Conservation (phyloP, 2,797 vertebrate species). For the Oceanodroma leucorhoa region DNA sequence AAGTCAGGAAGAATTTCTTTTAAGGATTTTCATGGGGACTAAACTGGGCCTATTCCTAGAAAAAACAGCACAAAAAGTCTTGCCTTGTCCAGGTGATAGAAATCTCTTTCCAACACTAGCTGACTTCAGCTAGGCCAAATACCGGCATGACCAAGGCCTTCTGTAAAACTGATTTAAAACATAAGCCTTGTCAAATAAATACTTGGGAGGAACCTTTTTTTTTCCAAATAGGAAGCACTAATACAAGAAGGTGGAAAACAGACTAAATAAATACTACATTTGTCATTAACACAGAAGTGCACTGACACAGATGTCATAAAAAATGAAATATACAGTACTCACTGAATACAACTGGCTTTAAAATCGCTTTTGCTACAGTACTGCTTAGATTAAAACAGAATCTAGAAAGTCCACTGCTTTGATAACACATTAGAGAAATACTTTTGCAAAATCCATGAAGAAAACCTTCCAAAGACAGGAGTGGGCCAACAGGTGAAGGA, state of each 20-base stretch:
- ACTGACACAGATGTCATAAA: not conserved
- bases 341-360: not conserved
- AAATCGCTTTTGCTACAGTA: not conserved
- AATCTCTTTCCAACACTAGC: not conserved
- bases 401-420: not conserved
- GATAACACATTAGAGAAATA: not conserved
- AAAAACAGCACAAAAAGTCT: not conserved
- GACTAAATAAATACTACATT: not conserved
- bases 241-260: not conserved
- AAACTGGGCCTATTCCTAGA: not conserved
- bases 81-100: not conserved
- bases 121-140: not conserved
- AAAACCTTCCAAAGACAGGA: not conserved
- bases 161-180: not conserved
- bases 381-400: not conserved
- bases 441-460: not conserved
- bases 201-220: not conserved
- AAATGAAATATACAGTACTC: not conserved
- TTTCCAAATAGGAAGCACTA: not conserved
- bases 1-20: not conserved
- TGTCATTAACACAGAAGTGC: not conserved
- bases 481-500: not conserved
- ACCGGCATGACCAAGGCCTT: not conserved
- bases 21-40: not conserved
- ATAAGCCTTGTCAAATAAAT: not conserved